Evolutionary conservation across 2,797 vertebrate species (phyloP), one percentile per base, ranked within the genome.

Genomic region (Silurus lanzhouensis): DNA sequence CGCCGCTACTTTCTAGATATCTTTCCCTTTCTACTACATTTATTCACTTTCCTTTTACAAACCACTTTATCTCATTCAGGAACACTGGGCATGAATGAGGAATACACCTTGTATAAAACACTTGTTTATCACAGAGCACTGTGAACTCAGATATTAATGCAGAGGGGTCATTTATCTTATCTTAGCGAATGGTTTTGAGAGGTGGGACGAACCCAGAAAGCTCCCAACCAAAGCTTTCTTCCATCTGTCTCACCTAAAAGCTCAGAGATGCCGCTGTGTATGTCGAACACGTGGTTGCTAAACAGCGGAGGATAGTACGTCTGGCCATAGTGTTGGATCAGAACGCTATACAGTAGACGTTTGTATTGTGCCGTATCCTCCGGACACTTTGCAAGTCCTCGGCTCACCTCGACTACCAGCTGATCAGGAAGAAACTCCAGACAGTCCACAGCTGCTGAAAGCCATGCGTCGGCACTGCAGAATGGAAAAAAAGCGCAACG

Each of bases 341-440:
- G 94, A 81, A 95, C 92, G 72, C 96, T 93, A 85, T 98, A 98
- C 5, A 99, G 91, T 75, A 98, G 93, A 81, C 92, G 93, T 89
- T 99, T 99, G 91, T 97, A 97, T 20, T 92, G 85, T 1, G 93
- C 90, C 83, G 93, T 93, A 89, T 97, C 95, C 1, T 96, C 94
- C 0, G 94, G 91, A 38, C 95, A 94, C 58, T 93, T 92, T 8
- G 96, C 96, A 91, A 99, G 91, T 83, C 94, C 97, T 88, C 97
- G 95, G 89, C 98, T 99, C 66, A 99, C 94, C 86, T 98, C 97
- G 88, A 99, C 97, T 90, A 99, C 98, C 89, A 95, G 92, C 0
- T 95, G 93, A 91, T 99, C 98, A 0, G 98, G 97, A 82, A 99
- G 95, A 87, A 97, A 98, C 77, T 99, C 98, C 72, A 99, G 92